Base-by-base conservation (phyloP, 2,113 vertebrate genomes). In the Picathartes gymnocephalus region DNA sequence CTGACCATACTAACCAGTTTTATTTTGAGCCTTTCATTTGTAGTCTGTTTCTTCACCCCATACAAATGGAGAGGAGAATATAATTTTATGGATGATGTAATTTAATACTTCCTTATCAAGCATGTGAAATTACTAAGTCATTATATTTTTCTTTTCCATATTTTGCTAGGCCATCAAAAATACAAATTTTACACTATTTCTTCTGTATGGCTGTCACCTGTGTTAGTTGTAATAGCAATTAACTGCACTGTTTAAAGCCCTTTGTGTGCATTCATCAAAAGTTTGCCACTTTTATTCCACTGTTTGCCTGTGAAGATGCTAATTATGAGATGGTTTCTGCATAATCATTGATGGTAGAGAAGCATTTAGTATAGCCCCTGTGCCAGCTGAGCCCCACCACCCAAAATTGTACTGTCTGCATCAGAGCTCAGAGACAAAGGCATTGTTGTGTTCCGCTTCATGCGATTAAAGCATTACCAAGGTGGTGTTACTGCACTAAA, bases 331-430 rank as follows among this genome's bases (percentile, higher is more conserved):
- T 88, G 76, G 51, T 77, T 92, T 47, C 88, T 81, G 82, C 28
- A 44, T 94, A 70, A 86, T 70, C 13, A 9, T 56, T 81, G 64
- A 30, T 60, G 64, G 39, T 62, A 50, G 50, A 77, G 50, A 70
- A 81, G 76, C 69, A 74, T 64, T 90, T 80, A 58, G 39, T 70
- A 22, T 54, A 80, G 58, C n/a, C 44, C 17, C 39, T 62, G 15
- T 58, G 82, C 92, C 92, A 96, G 86, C 95, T 96, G 92, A 93
- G 90, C 70, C 89, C 74, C 62, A 58, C 45, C 30, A 27, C 71
- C 62, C 4, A 0, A 88, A 93, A 92, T 57, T 24, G 28, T 33
- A 24, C 44, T 56, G 15, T 70, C 62, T 88, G 68, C 44, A 42
- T 70, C 76, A 71, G 60, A 86, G 72, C 88, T 90, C 44, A 4